A percentile compares a stretch with the other conserved stretches of the same genome.
These are phyloP conservation scores for Chaetura pelagica DNA, from an alignment of 2,113 vertebrate species.

Conservation along the genomic window DNA sequence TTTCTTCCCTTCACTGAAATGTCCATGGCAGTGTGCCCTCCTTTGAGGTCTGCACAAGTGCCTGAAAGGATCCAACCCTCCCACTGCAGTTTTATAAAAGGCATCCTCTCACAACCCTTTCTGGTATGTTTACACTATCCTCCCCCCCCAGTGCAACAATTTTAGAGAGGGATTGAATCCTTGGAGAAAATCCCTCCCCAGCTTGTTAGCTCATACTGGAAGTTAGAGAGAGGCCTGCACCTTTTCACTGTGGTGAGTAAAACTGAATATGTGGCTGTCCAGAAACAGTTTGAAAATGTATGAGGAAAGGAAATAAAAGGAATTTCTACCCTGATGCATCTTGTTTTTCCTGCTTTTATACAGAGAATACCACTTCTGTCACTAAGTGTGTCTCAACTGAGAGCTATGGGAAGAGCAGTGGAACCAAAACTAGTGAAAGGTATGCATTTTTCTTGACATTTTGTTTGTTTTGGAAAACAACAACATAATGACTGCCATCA, in stretches of 20 bases:
- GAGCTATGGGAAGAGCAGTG: constrained; percentile 20
- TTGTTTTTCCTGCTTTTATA: not conserved
- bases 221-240: not conserved
- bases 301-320: not conserved
- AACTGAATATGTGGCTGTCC: fast-evolving
- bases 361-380: constrained; percentile 81
- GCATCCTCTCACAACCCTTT: not conserved
- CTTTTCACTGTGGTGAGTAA: not conserved
- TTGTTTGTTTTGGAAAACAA: constrained; percentile 10
- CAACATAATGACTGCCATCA: not conserved
- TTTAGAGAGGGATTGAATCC: not conserved
- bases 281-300: not conserved
- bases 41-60: not conserved
- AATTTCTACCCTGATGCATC: not conserved
- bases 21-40: not conserved
- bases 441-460: constrained; percentile 8
- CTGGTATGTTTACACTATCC: not conserved
- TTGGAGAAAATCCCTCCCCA: not conserved
- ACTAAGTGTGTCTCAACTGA: constrained; percentile 71
- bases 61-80: not conserved
- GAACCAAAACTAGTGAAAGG: constrained; percentile 67
- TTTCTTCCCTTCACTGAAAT: not conserved
- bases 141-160: fast-evolving
- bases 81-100: not conserved
- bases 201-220: not conserved